Evolutionary conservation across 2,888 invertebrate species (phyloP), one percentile per base, ranked within the genome.

Genomic region (Polyommatus icarus): DNA sequence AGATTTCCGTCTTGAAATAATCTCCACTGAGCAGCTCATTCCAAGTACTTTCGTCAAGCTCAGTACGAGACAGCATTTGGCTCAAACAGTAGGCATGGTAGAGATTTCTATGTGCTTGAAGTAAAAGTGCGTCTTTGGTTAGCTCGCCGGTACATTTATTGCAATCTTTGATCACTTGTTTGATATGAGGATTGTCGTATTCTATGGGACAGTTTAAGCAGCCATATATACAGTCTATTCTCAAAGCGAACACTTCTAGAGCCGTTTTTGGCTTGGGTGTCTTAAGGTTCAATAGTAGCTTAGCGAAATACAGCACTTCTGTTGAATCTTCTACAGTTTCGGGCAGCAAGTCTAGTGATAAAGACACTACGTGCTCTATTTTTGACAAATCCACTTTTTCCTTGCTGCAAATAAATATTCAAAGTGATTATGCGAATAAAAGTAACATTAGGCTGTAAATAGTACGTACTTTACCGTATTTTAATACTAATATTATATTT

Each of bases 181-280:
- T 80, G 0, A 85, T 82, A 46, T 81, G 71, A 0, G 84, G 83
- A 75, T 85, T 83, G 79, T 85, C 85, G 76, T 87, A 86, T 79
- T 86, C 86, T 79, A 87, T 83, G 0, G 88, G 87, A 46, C 91
- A 90, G 83, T 83, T 87, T 3, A 92, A 83, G 20, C 82, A 82
- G 0, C 84, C 83, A 67, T 80, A 81, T 3, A 90, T 84, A 75
- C 86, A 85, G 78, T 86, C 86, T 80, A 84, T 82, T 0, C 87
- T 82, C 8, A 88, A 73, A 3, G 88, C 90, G 80, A 71, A 83
- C 7, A 81, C 67, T 46, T 84, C 83, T 1, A 85, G 76, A 0
- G 67, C 40, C 3, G 40, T 36, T 4, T 57, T 18, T 15, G 79
- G 79, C 7, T 78, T 76, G 8, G 78, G 77, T 0, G 24, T 54